These are phyloP conservation scores for Callaeas wilsoni DNA, from an alignment of 2,113 vertebrate genomes.

Conservation along the genomic window DNA sequence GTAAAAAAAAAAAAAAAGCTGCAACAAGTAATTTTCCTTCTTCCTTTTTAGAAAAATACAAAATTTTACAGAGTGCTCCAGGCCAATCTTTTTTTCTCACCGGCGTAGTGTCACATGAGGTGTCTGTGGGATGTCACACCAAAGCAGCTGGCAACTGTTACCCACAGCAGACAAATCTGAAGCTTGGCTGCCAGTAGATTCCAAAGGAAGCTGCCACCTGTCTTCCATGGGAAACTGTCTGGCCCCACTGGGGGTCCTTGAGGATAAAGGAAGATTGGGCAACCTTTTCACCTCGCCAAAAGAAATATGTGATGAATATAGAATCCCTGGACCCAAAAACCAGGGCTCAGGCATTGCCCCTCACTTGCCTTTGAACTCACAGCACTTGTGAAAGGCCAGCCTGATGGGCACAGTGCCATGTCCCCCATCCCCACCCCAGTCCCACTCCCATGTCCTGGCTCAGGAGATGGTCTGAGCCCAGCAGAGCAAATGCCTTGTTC, in stretches of 20 bases:
- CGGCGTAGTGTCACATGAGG: rapidly evolving
- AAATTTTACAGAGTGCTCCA: neutral
- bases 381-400: neutral
- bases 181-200: neutral
- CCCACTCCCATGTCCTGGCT: neutral
- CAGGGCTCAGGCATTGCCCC: neutral
- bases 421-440: neutral
- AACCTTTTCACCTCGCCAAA: neutral
- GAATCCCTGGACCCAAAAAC: neutral
- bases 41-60: neutral
- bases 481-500: neutral
- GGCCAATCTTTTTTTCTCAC: neutral
- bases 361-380: neutral
- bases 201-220: neutral
- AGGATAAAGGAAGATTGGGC: neutral
- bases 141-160: neutral
- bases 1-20: neutral
- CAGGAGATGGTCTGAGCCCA: neutral
- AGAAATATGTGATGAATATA: neutral
- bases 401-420: rapidly evolving
- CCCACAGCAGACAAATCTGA: neutral
- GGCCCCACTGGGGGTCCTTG: neutral
- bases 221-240: neutral
- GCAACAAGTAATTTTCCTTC: neutral
- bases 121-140: neutral